A percentile compares a stretch with the other conserved stretches of the same genome.
phyloP scores from a whole-genome alignment of 2,113 vertebrate genomes.

The Benitochromis conjunctus region DNA sequence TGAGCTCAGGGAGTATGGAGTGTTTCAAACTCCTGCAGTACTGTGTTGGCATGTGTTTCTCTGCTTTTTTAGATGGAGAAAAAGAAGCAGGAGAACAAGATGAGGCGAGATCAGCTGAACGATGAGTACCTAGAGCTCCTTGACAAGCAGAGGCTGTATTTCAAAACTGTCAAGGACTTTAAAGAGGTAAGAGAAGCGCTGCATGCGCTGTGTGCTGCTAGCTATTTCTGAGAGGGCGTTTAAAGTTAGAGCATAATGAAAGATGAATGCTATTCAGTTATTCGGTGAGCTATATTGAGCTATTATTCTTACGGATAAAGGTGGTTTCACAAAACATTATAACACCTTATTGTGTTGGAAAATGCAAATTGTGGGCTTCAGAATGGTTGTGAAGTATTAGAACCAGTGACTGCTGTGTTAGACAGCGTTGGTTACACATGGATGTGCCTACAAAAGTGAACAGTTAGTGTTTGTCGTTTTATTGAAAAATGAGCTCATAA shows the following conservation, averaged over 20 bases:
- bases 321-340: background rate
- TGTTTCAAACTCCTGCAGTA: no score
- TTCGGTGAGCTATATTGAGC: background rate
- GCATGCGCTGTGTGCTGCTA: background rate
- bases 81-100: slow-evolving; percentile 98
- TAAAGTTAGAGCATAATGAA: background rate
- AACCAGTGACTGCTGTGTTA: fast-evolving
- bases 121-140: slow-evolving; percentile 95
- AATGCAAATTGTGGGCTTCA: background rate
- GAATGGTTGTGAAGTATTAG: background rate
- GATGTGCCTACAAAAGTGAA: background rate
- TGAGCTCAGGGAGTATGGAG: background rate
- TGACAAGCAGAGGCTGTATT: slow-evolving; percentile 95
- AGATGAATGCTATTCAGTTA: background rate
- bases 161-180: slow-evolving; percentile 98
- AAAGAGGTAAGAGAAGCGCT: slow-evolving; percentile 85
- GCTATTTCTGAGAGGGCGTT: background rate
- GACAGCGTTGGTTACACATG: background rate
- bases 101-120: slow-evolving; percentile 94
- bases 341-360: background rate
- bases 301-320: background rate
- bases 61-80: slow-evolving; percentile 86
- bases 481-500: background rate
- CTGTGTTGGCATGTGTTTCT: background rate
- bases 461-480: background rate